phyloP scores from a whole-genome alignment of 2,888 invertebrate genomes.

The Isotomurus palustris region DNA sequence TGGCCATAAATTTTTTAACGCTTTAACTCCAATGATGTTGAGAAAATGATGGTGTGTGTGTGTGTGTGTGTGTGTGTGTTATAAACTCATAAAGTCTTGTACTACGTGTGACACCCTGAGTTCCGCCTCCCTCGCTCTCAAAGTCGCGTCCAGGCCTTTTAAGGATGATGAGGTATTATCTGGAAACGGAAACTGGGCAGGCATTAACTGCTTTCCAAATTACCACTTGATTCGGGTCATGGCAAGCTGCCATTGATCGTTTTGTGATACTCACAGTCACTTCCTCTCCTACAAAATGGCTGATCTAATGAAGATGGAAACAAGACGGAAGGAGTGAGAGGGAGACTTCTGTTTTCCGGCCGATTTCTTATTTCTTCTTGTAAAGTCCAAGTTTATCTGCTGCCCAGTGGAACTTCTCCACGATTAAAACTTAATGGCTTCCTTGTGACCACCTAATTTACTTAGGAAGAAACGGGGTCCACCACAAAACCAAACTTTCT shows the following conservation, averaged over 20 bases:
- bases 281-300: conserved; percentile 8
- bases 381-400: too few relatives aligned
- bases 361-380: conserved; percentile 8
- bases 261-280: conserved; percentile 1
- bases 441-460: too few relatives aligned
- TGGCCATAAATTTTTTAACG: conserved; percentile 44
- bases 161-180: conserved; percentile 23
- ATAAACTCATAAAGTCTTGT: conserved; percentile 39
- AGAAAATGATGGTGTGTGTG: conserved; percentile 22
- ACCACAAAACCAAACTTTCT: too few relatives aligned
- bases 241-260: conserved; percentile 46
- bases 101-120: conserved; percentile 23
- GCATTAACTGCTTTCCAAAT: conserved; percentile 41
- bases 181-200: conserved; percentile 13
- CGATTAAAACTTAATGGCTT: too few relatives aligned
- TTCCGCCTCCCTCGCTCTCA: conserved; percentile 9
- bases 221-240: conserved; percentile 46
- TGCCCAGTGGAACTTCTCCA: too few relatives aligned
- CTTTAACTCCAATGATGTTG: conserved; percentile 45
- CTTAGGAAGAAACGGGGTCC: too few relatives aligned
- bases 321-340: too few relatives aligned
- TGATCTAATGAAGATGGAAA: conserved; percentile 26
- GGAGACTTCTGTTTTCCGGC: too few relatives aligned
- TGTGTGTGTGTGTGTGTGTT: conserved; percentile 18
- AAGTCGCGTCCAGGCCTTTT: conserved; percentile 13